Conservation (phyloP, 2,113 vertebrate genomes). For the Conger conger region DNA sequence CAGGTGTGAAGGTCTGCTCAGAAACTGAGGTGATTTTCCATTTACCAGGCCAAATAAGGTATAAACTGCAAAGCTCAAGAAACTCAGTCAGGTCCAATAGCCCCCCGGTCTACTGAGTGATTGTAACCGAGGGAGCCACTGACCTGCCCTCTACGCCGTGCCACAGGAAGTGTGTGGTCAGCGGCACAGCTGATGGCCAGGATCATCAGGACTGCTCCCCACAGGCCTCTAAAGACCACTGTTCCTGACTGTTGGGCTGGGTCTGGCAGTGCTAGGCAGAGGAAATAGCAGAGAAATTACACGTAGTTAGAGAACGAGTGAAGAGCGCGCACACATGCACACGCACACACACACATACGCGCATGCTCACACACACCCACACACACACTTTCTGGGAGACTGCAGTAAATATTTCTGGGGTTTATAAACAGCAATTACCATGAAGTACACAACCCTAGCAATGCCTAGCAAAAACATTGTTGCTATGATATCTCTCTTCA, state of each 20-base stretch:
- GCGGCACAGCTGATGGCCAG: constrained; percentile 28
- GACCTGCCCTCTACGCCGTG: not conserved
- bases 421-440: not conserved
- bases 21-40: not conserved
- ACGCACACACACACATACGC: not conserved
- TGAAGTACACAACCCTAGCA: not conserved
- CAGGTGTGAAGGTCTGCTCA: not conserved
- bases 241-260: constrained; percentile 36
- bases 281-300: constrained; percentile 45
- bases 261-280: constrained; percentile 32
- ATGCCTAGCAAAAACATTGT: not conserved
- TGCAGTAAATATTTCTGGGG: not conserved
- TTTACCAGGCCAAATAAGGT: constrained; percentile 55
- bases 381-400: not conserved
- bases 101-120: not conserved
- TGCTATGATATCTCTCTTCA: not conserved
- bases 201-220: constrained; percentile 35
- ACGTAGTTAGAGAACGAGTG: not conserved
- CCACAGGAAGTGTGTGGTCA: not conserved
- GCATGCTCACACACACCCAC: constrained; percentile 1
- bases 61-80: constrained; percentile 10
- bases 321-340: constrained; percentile 6
- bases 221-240: constrained; percentile 24
- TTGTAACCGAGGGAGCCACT: not conserved
- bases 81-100: not conserved